These are phyloP conservation scores for Sphenopsis melanotis DNA, from an alignment of 2,797 vertebrate species.

Conservation along the genomic window DNA sequence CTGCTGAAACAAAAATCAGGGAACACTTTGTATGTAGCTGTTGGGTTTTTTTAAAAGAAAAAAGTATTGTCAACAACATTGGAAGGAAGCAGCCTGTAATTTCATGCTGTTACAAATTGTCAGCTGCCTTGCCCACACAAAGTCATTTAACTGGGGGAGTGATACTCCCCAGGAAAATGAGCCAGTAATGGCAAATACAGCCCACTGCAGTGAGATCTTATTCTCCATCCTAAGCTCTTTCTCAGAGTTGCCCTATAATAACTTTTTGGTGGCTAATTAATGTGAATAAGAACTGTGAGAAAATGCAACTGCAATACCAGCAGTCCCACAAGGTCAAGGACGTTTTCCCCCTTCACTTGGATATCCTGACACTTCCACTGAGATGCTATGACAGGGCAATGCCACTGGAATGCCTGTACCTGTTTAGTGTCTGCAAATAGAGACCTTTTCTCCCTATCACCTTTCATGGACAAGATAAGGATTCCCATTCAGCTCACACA, in stretches of 20 bases:
- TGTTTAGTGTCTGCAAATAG: neutral
- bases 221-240: neutral
- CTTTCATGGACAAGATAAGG: neutral
- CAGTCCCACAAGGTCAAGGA: neutral
- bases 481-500: neutral
- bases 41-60: neutral
- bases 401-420: neutral
- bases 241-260: neutral
- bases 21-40: neutral
- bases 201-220: neutral
- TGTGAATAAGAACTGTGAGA: neutral
- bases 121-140: constrained; percentile 38
- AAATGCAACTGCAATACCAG: neutral
- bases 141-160: constrained; percentile 7
- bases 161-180: neutral
- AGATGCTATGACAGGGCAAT: neutral
- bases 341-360: neutral
- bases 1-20: neutral
- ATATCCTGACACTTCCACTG: neutral
- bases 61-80: constrained; percentile 5
- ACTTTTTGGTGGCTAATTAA: neutral
- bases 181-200: neutral
- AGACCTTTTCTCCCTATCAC: neutral
- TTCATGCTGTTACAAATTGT: constrained; percentile 40
- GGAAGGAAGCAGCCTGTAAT: constrained; percentile 19